phyloP scores from a whole-genome alignment of 2,113 vertebrate genomes.

The Oxyura jamaicensis region DNA sequence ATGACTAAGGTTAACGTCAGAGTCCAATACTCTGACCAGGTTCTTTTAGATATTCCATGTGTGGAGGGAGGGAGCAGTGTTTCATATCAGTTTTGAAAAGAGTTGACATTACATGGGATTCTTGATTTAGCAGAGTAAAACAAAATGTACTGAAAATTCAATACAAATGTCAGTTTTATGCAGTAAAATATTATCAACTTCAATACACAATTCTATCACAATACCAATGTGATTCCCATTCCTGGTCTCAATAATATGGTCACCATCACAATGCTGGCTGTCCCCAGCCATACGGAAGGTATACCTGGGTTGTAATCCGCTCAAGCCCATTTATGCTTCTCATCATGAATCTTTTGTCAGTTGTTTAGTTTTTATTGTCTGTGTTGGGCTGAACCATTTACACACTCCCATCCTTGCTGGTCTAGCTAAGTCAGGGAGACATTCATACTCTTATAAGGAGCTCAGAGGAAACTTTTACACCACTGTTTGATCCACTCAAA shows the following conservation, averaged over 20 bases:
- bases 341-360: neutral
- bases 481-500: neutral
- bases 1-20: too few species aligned
- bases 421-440: neutral
- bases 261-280: neutral
- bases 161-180: neutral
- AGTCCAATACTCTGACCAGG: too few species aligned
- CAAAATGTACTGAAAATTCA: neutral
- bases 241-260: neutral
- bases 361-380: neutral
- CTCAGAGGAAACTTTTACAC: neutral
- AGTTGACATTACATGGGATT: too few species aligned
- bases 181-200: neutral
- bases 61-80: too few species aligned
- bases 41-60: too few species aligned
- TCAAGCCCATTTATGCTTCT: accelerated
- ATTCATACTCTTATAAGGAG: neutral
- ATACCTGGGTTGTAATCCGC: neutral
- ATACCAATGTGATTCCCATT: accelerated
- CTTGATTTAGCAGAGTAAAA: neutral
- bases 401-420: too few species aligned
- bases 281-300: neutral
- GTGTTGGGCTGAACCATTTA: neutral
- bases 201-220: neutral
- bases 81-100: too few species aligned